Base-by-base conservation (phyloP, 2,113 vertebrate species). In the Lichenostomus cassidix region DNA sequence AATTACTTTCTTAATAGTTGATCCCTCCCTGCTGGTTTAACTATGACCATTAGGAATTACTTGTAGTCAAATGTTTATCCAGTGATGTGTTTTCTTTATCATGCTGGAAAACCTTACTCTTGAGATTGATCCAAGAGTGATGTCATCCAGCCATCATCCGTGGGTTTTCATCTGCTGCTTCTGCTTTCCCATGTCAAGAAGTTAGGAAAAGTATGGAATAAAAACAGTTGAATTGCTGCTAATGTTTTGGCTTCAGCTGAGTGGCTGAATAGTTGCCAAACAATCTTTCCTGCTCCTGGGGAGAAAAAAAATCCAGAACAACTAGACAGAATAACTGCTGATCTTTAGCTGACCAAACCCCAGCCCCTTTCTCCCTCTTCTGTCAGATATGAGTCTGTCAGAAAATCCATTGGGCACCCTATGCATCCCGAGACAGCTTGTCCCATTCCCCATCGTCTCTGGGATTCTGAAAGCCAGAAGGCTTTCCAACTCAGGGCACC, bases 51-150 rank as follows among this genome's bases (percentile, higher is more conserved):
- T 93, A 93, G 91, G 78, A 93, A 94, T 93, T 86, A 75, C 80
- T 94, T 88, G 68, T 8, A 24, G 85, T 80, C 75, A 93, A 75
- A 93, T 95, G 50, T 91, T 95, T 95, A 82, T 80, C 50, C 71
- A 80, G 49, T 94, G 94, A 94, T 92, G 81, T 91, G 92, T 91
- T 93, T 86, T 41, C 60, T 96, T 93, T 83, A 85, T 95, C 52
- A 44, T 37, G 15, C 83, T 94, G 52, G 75, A 94, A 96, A 83
- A 92, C 67, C 68, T 92, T 65, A 62, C 46, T 87, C 55, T 90
- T 95, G 94, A 92, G 84, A 28, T 12, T 39, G 53, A 53, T 90
- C 95, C 96, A 95, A 85, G 39, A 77, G 20, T 90, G 94, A 94
- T 90, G 75, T 95, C 91, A 94, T 42, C 35, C 42, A 82, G 67